Evolutionary conservation across 1,140 invertebrate species (phyloP).

Genomic region (Bombus haemorrhoidalis): DNA sequence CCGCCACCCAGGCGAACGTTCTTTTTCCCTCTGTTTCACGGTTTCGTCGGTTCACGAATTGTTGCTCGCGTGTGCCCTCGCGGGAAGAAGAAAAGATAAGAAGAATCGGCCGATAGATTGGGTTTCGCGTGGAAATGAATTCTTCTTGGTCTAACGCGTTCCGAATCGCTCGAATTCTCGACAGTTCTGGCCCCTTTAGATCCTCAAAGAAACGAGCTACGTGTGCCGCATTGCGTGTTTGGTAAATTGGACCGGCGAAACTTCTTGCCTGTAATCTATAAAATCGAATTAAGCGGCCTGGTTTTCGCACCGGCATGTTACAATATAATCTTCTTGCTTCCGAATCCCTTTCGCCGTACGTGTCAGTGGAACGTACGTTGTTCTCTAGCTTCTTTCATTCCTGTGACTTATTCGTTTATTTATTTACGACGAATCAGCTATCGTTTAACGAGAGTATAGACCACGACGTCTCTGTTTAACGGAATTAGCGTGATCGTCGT

Average conservation of each 20-base stretch:
- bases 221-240: neutral
- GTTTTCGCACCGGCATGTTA: fast-evolving
- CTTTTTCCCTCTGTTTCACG: constrained; percentile 50
- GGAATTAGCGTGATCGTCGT: too few relatives aligned
- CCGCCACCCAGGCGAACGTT: constrained; percentile 10
- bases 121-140: constrained; percentile 34
- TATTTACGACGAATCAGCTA: too few relatives aligned
- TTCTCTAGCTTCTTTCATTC: neutral
- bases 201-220: too few relatives aligned
- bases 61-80: neutral
- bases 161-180: constrained; percentile 9
- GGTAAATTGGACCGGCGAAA: neutral
- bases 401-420: too few relatives aligned
- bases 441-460: too few relatives aligned
- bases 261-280: neutral
- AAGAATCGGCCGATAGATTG: neutral
- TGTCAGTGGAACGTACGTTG: neutral
- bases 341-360: neutral
- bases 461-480: too few relatives aligned
- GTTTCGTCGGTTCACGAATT: constrained; percentile 4
- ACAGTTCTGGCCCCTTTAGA: too few relatives aligned
- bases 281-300: neutral
- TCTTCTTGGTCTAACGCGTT: constrained; percentile 32
- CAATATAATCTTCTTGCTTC: neutral
- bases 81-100: neutral